Evolutionary conservation across 1,140 invertebrate species (phyloP).

Genomic region (Berghia stephanieae): DNA sequence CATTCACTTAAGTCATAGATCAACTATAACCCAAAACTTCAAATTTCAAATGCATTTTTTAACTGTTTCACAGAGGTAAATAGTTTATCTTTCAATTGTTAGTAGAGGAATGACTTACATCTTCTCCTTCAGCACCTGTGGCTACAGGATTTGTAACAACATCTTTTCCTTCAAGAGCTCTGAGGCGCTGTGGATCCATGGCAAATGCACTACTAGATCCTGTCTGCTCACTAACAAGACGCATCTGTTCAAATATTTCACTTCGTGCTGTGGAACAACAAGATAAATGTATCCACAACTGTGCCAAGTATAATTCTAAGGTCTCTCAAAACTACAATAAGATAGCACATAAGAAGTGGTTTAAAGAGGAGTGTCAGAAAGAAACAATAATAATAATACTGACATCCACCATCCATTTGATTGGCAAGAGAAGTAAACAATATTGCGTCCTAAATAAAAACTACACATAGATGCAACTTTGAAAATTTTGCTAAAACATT

Average conservation of each 20-base stretch:
- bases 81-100: not conserved
- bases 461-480: no score
- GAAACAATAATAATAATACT: no score
- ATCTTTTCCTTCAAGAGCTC: constrained; percentile 51
- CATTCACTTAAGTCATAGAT: no score
- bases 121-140: constrained; percentile 62
- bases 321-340: constrained; percentile 15
- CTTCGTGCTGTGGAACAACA: constrained; percentile 77
- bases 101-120: constrained; percentile 51
- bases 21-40: not conserved
- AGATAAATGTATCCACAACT: constrained; percentile 23
- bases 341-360: no score
- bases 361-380: no score
- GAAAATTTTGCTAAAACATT: no score
- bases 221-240: constrained; percentile 31
- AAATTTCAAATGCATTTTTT: not conserved
- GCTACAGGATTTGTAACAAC: constrained; percentile 60
- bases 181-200: not conserved
- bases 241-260: constrained; percentile 81
- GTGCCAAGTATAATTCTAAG: constrained; percentile 10
- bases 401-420: no score
- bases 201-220: constrained; percentile 8
- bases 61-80: not conserved
- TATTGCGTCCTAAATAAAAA: no score
- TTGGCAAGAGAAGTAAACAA: no score